Conservation (phyloP, 2,888 invertebrate species). For the Amaurobius ferox region DNA sequence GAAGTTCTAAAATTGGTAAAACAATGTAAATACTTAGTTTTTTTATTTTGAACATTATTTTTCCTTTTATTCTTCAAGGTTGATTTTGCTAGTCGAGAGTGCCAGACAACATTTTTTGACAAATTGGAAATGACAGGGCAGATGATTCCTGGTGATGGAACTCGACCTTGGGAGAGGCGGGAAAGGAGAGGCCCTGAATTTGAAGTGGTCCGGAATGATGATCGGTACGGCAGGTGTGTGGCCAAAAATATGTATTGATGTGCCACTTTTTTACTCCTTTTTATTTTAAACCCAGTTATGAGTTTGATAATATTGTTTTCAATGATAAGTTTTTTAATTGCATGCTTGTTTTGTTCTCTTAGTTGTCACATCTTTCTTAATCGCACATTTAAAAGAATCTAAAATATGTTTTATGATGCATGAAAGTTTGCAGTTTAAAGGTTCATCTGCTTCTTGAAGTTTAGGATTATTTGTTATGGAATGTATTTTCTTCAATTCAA, state of each 20-base stretch:
- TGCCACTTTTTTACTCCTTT: conserved; percentile 51
- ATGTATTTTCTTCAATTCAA: too few relatives aligned
- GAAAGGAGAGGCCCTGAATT: conserved; percentile 72
- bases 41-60: too few relatives aligned
- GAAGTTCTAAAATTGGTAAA: too few relatives aligned
- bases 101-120: conserved; percentile 95
- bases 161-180: conserved; percentile 75
- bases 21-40: too few relatives aligned
- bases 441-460: too few relatives aligned
- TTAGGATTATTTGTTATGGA: too few relatives aligned
- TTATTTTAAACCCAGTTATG: neutral
- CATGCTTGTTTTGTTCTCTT: too few relatives aligned
- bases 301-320: neutral
- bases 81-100: conserved; percentile 98
- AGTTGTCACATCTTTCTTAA: too few relatives aligned
- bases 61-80: conserved; percentile 81
- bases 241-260: conserved; percentile 39
- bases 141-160: conserved; percentile 77
- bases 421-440: too few relatives aligned
- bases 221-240: conserved; percentile 63
- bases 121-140: conserved; percentile 85
- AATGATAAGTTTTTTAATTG: too few relatives aligned
- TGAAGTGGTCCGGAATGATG: conserved; percentile 69
- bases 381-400: too few relatives aligned
- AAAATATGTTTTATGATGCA: too few relatives aligned